Evolutionary conservation across 2,113 vertebrate species (phyloP).

Genomic region (Crocuta crocuta): DNA sequence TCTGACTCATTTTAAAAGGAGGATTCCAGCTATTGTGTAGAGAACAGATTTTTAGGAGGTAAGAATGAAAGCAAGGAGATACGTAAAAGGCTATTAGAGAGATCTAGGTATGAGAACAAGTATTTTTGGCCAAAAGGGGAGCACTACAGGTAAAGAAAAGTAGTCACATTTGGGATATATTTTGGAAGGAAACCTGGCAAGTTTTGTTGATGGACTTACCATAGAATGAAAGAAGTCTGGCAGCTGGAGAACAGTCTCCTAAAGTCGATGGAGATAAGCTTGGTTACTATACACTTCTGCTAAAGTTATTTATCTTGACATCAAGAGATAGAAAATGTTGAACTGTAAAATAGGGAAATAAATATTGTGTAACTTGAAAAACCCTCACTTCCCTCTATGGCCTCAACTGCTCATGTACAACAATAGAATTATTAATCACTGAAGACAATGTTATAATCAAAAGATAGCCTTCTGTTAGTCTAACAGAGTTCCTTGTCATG

Average conservation of each 20-base stretch:
- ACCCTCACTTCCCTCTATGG: neutral
- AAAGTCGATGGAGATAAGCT: neutral
- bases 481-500: neutral
- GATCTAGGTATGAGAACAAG: neutral
- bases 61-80: neutral
- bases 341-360: constrained; percentile 12
- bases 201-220: neutral
- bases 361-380: neutral
- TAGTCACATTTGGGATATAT: neutral
- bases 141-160: neutral
- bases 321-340: neutral
- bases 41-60: neutral
- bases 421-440: neutral
- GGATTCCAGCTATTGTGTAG: neutral
- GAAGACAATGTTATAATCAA: neutral
- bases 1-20: neutral
- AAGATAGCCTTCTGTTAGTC: constrained; percentile 18
- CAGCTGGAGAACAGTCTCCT: neutral
- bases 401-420: neutral
- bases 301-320: constrained; percentile 22
- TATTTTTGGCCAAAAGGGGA: neutral
- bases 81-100: neutral
- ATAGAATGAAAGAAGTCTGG: neutral
- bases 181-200: neutral
- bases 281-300: neutral